A percentile compares a stretch with the other conserved stretches of the same genome.
Evolutionary conservation across 2,797 vertebrate species (phyloP).

Genomic region (Chelmon rostratus): DNA sequence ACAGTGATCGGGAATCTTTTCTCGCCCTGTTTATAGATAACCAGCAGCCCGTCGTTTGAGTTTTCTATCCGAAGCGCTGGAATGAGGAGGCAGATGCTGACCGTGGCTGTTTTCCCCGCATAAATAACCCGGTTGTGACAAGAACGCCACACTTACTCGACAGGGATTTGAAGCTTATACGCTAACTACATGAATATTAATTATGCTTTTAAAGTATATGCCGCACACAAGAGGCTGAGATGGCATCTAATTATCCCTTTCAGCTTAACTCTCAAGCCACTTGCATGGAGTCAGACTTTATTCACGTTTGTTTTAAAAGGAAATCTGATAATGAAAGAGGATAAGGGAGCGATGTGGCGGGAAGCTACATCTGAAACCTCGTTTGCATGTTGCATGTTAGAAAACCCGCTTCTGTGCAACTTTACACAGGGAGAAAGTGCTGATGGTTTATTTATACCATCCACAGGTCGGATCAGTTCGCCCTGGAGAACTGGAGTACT

Average conservation of each 20-base stretch:
- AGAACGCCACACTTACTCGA: slow-evolving; percentile 62
- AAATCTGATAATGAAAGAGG: slow-evolving; percentile 20
- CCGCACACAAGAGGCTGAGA: slow-evolving; percentile 60
- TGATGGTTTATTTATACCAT: slow-evolving; percentile 29
- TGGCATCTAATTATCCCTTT: slow-evolving; percentile 69
- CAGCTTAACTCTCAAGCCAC: slow-evolving; percentile 55
- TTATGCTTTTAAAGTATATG: slow-evolving; percentile 64
- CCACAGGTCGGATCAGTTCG: slow-evolving; percentile 4
- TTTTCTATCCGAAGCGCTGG: slow-evolving; percentile 28
- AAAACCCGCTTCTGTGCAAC: slow-evolving; percentile 2
- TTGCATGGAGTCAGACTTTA: slow-evolving; percentile 31
- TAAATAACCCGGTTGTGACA: slow-evolving; percentile 60
- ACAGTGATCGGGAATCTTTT: slow-evolving; percentile 29
- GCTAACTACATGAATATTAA: slow-evolving; percentile 79
- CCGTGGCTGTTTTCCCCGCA: slow-evolving; percentile 33
- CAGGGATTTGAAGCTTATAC: slow-evolving; percentile 70
- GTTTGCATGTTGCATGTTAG: slow-evolving; percentile 3
- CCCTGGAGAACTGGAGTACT: neutral
- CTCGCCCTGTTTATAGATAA: slow-evolving; percentile 29
- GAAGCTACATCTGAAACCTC: slow-evolving; percentile 12
- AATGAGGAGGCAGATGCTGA: slow-evolving; percentile 48
- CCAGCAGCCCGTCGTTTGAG: slow-evolving; percentile 25
- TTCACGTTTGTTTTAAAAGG: slow-evolving; percentile 39
- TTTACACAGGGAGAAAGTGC: neutral
- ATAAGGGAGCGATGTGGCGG: neutral